These are phyloP conservation scores for Solenopsis invicta DNA, from an alignment of 1,140 invertebrate species.

Conservation along the genomic window DNA sequence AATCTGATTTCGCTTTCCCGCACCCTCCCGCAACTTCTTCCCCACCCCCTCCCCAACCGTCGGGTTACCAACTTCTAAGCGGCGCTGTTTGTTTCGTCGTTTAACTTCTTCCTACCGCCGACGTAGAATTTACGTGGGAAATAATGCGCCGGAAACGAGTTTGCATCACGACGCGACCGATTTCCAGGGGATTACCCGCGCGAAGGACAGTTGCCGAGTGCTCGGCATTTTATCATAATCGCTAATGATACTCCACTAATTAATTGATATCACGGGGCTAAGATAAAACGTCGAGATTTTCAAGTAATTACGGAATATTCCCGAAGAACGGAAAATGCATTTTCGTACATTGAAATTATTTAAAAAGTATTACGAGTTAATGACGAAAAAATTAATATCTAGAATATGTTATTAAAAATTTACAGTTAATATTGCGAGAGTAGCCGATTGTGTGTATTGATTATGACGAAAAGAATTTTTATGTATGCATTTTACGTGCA, in stretches of 20 bases:
- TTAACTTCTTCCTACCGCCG: conserved; percentile 49
- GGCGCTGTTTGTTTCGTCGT: conserved; percentile 58
- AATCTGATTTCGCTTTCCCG: conserved; percentile 59
- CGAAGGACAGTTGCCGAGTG: background rate
- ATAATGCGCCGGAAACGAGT: conserved; percentile 50
- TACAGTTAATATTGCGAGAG: background rate
- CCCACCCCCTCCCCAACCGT: background rate
- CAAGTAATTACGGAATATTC: background rate
- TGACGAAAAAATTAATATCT: too few species aligned
- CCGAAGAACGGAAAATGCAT: background rate
- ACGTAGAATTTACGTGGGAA: conserved; percentile 54
- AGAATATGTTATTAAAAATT: background rate
- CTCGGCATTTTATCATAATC: background rate
- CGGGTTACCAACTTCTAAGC: conserved; percentile 53
- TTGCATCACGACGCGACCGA: conserved; percentile 29
- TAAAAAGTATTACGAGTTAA: background rate
- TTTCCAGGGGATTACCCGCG: conserved; percentile 29
- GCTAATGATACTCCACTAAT: background rate
- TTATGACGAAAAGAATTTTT: background rate
- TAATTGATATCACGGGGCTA: background rate
- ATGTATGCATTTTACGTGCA: background rate
- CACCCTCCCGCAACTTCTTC: background rate
- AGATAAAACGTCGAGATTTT: conserved; percentile 4
- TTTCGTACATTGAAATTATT: background rate
- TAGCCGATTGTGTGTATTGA: background rate